phyloP scores from a whole-genome alignment of 2,888 invertebrate species.

The Drosophila eohydei region DNA sequence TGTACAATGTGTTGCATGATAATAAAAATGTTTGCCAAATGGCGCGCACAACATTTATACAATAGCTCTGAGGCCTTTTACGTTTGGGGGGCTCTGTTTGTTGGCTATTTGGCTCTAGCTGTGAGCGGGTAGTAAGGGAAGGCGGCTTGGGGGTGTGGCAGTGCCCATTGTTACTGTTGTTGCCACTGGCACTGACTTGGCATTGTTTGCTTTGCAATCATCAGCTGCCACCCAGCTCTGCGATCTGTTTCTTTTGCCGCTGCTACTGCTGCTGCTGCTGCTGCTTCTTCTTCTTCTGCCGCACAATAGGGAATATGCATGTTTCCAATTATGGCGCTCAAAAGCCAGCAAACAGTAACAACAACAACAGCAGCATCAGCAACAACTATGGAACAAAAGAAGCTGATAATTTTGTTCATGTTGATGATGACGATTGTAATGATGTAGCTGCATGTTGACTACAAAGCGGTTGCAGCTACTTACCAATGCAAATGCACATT shows the following conservation, averaged over 20 bases:
- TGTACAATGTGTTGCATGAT: conserved; percentile 49
- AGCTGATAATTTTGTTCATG: conserved; percentile 17
- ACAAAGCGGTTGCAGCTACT: conserved; percentile 33
- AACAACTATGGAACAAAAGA: conserved; percentile 50
- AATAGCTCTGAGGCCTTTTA: conserved; percentile 41
- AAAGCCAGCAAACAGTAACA: conserved; percentile 66
- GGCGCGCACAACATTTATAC: conserved; percentile 60
- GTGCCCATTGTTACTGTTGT: conserved; percentile 49
- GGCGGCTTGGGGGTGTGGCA: neutral
- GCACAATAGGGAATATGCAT: conserved; percentile 76
- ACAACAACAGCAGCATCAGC: conserved; percentile 29
- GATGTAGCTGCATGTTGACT: conserved; percentile 35
- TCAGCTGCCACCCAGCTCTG: conserved; percentile 26
- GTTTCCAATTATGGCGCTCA: conserved; percentile 79
- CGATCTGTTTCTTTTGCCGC: conserved; percentile 18
- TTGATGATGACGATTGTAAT: conserved; percentile 18
- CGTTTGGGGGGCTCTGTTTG: conserved; percentile 37
- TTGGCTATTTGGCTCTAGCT: conserved; percentile 57
- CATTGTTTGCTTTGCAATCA: conserved; percentile 80
- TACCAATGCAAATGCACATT: conserved; percentile 61
- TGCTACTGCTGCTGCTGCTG: conserved; percentile 1
- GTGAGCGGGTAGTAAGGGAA: neutral
- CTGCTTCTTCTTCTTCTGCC: conserved; percentile 36
- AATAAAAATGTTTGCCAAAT: conserved; percentile 79
- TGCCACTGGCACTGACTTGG: conserved; percentile 70